Evolutionary conservation across 92 coral and sea anemone genomes (phyloP).

Genomic region (Parazoanthus atlanticus): DNA sequence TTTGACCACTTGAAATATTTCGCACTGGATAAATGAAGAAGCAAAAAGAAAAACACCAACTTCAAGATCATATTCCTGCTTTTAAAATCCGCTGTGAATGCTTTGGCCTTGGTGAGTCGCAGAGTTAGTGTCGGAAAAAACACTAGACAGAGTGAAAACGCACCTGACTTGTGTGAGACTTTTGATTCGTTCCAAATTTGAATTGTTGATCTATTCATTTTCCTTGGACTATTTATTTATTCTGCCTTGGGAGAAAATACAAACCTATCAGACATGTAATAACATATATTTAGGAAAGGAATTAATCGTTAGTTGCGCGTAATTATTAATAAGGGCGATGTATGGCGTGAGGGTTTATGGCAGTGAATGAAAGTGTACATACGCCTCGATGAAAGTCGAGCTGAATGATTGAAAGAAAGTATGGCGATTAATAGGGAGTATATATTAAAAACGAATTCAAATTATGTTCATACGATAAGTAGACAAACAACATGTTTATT

Average conservation of each 20-base stretch:
- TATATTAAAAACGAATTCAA: too few species aligned
- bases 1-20: conserved; percentile 48
- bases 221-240: neutral
- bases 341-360: too few species aligned
- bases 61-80: neutral
- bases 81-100: neutral
- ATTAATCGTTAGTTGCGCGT: too few species aligned
- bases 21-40: conserved; percentile 9
- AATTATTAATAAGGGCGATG: too few species aligned
- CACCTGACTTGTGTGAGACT: neutral
- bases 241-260: neutral
- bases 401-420: too few species aligned
- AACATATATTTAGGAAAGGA: too few species aligned
- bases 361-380: too few species aligned
- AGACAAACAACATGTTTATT: too few species aligned
- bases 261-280: neutral
- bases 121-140: neutral
- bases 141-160: neutral
- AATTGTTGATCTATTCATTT: neutral
- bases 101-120: neutral
- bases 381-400: too few species aligned
- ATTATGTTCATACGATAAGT: too few species aligned
- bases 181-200: neutral
- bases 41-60: too few species aligned
- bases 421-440: too few species aligned